phyloP scores from a whole-genome alignment of 2,888 invertebrate genomes.

The Limnephilus auricula region DNA sequence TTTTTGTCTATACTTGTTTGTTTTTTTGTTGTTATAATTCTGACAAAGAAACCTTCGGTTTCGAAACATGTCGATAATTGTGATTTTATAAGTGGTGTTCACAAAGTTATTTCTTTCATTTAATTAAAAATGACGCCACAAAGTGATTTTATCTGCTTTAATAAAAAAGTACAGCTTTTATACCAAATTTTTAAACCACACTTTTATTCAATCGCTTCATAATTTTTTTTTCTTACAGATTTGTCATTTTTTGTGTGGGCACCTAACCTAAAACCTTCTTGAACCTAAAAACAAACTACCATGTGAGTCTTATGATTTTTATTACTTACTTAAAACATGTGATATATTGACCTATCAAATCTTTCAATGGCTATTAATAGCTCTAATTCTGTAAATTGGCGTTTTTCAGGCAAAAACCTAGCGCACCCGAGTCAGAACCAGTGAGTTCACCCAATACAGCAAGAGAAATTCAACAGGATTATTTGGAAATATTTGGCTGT shows the following conservation, averaged over 20 bases:
- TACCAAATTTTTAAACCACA: no score
- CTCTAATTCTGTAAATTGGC: not conserved
- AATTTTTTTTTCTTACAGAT: not conserved
- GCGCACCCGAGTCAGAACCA: not conserved
- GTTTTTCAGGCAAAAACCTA: not conserved
- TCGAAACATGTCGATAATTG: no score
- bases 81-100: no score
- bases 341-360: not conserved
- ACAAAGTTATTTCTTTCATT: no score
- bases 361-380: not conserved
- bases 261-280: no score
- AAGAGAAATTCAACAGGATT: conserved; percentile 76
- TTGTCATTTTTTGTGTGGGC: not conserved
- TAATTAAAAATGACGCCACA: no score
- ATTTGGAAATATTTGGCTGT: conserved; percentile 78
- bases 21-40: no score
- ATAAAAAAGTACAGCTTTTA: no score
- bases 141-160: no score
- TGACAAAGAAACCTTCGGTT: no score
- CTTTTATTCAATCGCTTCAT: not conserved
- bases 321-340: not conserved
- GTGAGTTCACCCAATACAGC: not conserved
- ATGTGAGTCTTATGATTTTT: not conserved
- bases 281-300: not conserved
- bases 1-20: no score